Evolutionary conservation across 2,888 invertebrate species (phyloP), one percentile per base, ranked within the genome.

Genomic region (Drosophila fungiperda): DNA sequence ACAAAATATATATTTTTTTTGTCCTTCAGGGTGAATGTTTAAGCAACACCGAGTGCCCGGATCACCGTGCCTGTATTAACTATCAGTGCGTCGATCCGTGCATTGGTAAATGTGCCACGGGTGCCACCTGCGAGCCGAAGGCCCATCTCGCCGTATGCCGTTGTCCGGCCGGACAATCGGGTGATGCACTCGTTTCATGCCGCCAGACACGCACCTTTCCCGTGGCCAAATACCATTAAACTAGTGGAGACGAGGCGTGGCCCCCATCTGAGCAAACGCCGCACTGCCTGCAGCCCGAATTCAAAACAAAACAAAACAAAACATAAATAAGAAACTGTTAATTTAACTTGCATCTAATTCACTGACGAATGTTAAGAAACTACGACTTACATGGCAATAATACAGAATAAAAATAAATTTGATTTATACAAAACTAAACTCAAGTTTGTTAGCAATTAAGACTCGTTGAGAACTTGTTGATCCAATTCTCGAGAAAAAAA

Each of bases 101-200:
- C 89, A 94, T 95, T 45, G 96, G 96, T 68, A 96, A 97, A 92
- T 97, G 97, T 87, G 97, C 97, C 9, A 93, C 95, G 0, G 96
- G 95, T 23, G 97, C 97, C 45, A 94, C 94, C 62, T 97, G 97
- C 90, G 95, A 95, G 91, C 95, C 96, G 0, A 94, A 96, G 67
- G 94, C 96, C 36, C 97, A 97, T 92, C 94, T 97, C 59, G 97
- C 97, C 6, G 97, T 97, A 45, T 97, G 97, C 92, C 96, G 96
- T 2, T 97, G 97, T 81, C 95, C 96, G 1, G 93, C 94, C 40
- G 97, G 97, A 90, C 92, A 93, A 67, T 93, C 94, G 48, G 95
- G 95, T 26, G 95, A 95, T 88, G 95, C 95, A 1, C 92, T 95
- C 17, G 93, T 95, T 69, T 94, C 94, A 89, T 95, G 95, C 89